Conservation (phyloP, 2,888 invertebrate species). For the Dynastes tityus region DNA sequence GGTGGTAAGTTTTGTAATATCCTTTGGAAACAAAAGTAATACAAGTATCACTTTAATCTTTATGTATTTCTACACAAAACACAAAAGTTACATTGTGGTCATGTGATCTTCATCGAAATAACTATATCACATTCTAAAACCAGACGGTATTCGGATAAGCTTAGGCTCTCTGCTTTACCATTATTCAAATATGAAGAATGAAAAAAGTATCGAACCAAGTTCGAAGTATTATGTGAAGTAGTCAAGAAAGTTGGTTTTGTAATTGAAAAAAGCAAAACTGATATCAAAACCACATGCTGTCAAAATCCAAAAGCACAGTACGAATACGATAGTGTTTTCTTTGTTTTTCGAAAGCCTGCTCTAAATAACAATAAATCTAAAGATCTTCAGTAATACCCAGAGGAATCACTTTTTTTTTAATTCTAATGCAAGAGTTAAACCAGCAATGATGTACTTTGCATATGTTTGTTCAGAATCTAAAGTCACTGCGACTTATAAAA, state of each 20-base stretch:
- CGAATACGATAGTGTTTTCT: constrained; percentile 93
- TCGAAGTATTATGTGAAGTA: constrained; percentile 78
- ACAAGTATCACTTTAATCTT: too few relatives aligned
- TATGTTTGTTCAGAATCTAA: not conserved
- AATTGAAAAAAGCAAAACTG: constrained; percentile 85
- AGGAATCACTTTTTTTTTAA: not conserved
- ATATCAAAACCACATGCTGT: constrained; percentile 90
- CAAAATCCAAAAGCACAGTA: constrained; percentile 93
- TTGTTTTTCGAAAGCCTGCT: constrained; percentile 88
- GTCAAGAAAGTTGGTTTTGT: constrained; percentile 88
- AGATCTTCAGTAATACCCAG: not conserved
- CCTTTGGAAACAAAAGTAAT: too few relatives aligned
- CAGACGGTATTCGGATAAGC: constrained; percentile 92
- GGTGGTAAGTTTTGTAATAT: too few relatives aligned
- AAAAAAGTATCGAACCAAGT: constrained; percentile 94
- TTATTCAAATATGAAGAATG: constrained; percentile 88
- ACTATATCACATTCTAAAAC: constrained; percentile 88
- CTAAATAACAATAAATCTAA: not conserved
- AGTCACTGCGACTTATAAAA: not conserved
- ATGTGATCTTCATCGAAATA: too few relatives aligned
- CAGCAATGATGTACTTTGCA: not conserved
- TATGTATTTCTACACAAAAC: too few relatives aligned
- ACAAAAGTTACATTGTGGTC: too few relatives aligned
- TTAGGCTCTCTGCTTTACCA: constrained; percentile 94
- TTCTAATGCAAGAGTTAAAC: not conserved